These are phyloP conservation scores for Dinoponera quadriceps DNA, from an alignment of 1,140 invertebrate species.

Conservation along the genomic window DNA sequence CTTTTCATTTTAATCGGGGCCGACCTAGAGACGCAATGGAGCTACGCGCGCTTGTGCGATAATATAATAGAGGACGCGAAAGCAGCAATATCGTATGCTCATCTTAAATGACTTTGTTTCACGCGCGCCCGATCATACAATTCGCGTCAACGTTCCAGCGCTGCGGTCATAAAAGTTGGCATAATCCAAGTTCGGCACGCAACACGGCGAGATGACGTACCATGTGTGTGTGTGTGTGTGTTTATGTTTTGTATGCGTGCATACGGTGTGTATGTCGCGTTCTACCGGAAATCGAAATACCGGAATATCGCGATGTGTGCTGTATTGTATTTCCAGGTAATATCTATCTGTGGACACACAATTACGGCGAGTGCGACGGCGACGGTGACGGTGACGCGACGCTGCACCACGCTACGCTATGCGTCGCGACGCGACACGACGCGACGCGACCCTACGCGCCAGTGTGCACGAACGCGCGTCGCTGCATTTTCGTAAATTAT, in stretches of 20 bases:
- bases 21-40: no score
- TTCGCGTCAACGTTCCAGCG: not conserved
- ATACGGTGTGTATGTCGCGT: not conserved
- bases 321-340: slow-evolving; percentile 39
- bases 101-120: slow-evolving; percentile 29
- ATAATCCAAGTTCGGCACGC: slow-evolving; percentile 40
- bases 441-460: not conserved
- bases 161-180: slow-evolving; percentile 46
- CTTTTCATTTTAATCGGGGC: no score
- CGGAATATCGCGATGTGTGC: slow-evolving; percentile 23
- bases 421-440: not conserved
- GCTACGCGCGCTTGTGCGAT: not conserved
- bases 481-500: slow-evolving; percentile 64
- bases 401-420: not conserved
- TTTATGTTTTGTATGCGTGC: not conserved
- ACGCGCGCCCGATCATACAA: not conserved
- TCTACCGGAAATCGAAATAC: slow-evolving; percentile 22
- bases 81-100: no score
- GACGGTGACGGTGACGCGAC: not conserved
- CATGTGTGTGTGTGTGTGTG: not conserved
- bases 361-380: slow-evolving; percentile 8
- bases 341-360: slow-evolving; percentile 35
- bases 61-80: not conserved
- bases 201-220: not conserved
- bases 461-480: slow-evolving; percentile 19